Conservation (phyloP, 2,888 invertebrate species). For the Anorthoa munda region DNA sequence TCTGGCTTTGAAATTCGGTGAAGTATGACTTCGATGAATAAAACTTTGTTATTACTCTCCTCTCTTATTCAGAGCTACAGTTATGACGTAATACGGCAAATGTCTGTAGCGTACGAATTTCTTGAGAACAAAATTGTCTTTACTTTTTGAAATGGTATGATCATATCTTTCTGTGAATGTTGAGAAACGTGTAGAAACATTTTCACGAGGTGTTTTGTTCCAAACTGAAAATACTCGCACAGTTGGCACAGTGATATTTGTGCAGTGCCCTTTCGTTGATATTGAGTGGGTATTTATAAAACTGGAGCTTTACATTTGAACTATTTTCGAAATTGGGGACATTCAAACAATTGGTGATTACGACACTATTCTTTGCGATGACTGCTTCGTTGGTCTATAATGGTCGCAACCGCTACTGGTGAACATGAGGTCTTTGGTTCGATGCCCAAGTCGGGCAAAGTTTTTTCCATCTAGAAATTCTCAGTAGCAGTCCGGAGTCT, state of each 20-base stretch:
- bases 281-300: not conserved
- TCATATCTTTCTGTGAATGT: slow-evolving; percentile 7
- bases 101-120: slow-evolving; percentile 10
- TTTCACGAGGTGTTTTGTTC: not conserved
- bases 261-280: not conserved
- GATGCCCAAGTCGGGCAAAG: too few relatives aligned
- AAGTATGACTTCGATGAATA: slow-evolving; percentile 47
- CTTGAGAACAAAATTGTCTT: not conserved
- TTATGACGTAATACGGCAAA: slow-evolving; percentile 36
- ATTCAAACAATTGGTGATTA: not conserved
- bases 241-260: not conserved
- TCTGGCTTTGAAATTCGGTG: slow-evolving; percentile 33
- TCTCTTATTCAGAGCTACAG: slow-evolving; percentile 21
- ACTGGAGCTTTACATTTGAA: not conserved
- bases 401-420: too few relatives aligned
- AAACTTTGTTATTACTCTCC: slow-evolving; percentile 33
- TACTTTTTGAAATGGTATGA: slow-evolving; percentile 5
- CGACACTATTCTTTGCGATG: slow-evolving; percentile 9
- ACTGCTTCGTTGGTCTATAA: too few relatives aligned
- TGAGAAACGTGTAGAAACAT: slow-evolving; percentile 4
- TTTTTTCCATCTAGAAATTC: too few relatives aligned
- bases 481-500: too few relatives aligned
- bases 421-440: too few relatives aligned
- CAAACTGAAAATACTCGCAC: not conserved
- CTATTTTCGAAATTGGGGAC: not conserved